A percentile compares a stretch with the other conserved stretches of the same genome.
phyloP scores from a whole-genome alignment of 2,888 invertebrate species.

The Bugula neritina region DNA sequence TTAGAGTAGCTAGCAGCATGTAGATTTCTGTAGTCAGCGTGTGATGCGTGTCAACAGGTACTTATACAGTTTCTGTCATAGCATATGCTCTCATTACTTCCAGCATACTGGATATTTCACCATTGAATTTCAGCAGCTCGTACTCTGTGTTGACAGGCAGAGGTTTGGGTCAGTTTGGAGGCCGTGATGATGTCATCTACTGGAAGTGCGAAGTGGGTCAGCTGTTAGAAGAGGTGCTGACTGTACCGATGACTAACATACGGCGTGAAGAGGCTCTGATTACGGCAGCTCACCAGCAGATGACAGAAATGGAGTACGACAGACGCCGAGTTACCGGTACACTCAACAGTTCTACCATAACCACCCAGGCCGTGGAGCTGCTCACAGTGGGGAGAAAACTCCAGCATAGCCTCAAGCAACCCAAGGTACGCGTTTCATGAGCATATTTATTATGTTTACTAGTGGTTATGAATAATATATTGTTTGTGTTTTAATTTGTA shows the following conservation, averaged over 20 bases:
- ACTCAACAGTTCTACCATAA: constrained; percentile 39
- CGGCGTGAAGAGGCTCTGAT: constrained; percentile 45
- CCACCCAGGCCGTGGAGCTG: constrained; percentile 26
- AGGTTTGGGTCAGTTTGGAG: constrained; percentile 41
- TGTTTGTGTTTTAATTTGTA: too few relatives aligned
- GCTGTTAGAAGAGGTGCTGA: constrained; percentile 41
- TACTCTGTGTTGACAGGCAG: constrained; percentile 33
- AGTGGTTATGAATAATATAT: too few relatives aligned
- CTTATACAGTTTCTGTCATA: too few relatives aligned
- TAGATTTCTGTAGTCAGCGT: too few relatives aligned
- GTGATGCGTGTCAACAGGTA: too few relatives aligned
- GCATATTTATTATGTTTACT: too few relatives aligned
- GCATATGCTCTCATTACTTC: too few relatives aligned
- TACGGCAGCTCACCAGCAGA: constrained; percentile 48
- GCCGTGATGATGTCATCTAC: constrained; percentile 45
- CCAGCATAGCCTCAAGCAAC: constrained; percentile 18
- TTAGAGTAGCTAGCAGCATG: too few relatives aligned
- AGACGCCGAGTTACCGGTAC: constrained; percentile 48
- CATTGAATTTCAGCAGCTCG: too few relatives aligned
- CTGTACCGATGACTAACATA: constrained; percentile 44
- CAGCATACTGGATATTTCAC: too few relatives aligned
- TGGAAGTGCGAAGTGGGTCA: constrained; percentile 50
- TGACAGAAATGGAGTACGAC: constrained; percentile 46
- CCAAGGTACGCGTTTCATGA: constrained; percentile 10
- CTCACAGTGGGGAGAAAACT: constrained; percentile 23